Base-by-base conservation (phyloP, 2,888 invertebrate genomes). In the Tetranychus truncatus region DNA sequence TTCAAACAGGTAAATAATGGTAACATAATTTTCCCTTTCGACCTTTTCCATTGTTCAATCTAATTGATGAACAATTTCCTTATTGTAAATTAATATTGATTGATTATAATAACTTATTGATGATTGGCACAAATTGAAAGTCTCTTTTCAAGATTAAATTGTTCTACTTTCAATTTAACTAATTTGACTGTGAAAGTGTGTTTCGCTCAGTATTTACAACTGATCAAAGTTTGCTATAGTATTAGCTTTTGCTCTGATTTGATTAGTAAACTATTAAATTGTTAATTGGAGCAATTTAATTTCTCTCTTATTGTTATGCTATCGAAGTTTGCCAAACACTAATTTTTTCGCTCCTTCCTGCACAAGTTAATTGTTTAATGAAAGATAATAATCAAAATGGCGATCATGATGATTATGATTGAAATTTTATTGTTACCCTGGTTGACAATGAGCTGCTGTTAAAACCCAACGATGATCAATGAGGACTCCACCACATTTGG, bases 371-470 rank as follows among this genome's bases (percentile, higher is more conserved):
- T 34, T 34, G 34, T 34, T 34, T 34, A 34, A 34, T 34, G 34
- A 34, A 34, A 4, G 34, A 34, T 34, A 34, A 34, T 34, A 34
- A 34, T 34, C 34, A 34, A 34, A 34, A 34, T 34, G 34, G 34
- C 5, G 34, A 34, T 34, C 4, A 34, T 34, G 3, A 34, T 34
- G 34, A 34, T 34, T 34, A 34, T 34, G 34, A 34, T 34, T 34
- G 34, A 34, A 34, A 34, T 34, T 34, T 34, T 3, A 34, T 34
- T 34, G 34, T 84, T 83, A 91, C 91, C 69, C 69, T 24, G 69
- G 93, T 82, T 94, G 93, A 84, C 94, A 95, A 86, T 95, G 94
- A 0, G 94, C 94, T 0, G 94, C 94, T 0, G 94, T 94, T 76
- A 93, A 88, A 6, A 94, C 92, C 81, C 89, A 93, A 82, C 88